Conservation (phyloP, 2,888 invertebrate species). For the Conops quadrifasciatus region DNA sequence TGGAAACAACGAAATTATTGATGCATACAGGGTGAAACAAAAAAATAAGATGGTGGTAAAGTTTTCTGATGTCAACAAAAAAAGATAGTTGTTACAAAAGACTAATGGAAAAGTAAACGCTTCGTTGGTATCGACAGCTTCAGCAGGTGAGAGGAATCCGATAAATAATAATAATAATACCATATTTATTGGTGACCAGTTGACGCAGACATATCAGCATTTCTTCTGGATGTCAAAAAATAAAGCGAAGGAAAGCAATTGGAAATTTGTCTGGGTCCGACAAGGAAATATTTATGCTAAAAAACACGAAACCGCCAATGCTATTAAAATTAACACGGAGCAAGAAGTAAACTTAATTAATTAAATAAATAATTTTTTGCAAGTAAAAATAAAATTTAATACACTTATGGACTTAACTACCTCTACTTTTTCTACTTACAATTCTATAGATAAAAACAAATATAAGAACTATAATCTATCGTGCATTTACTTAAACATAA, state of each 20-base stretch:
- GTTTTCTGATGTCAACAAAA: background rate
- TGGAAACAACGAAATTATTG: background rate
- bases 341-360: conserved; percentile 4
- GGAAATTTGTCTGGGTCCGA: conserved; percentile 18
- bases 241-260: background rate
- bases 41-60: background rate
- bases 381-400: background rate
- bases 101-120: background rate
- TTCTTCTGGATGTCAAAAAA: conserved; percentile 8
- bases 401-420: conserved; percentile 1
- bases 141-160: background rate
- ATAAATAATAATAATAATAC: background rate
- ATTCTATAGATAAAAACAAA: background rate
- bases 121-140: background rate
- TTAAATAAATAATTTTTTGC: background rate
- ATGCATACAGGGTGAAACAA: conserved; percentile 10
- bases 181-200: conserved; percentile 8
- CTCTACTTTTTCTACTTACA: background rate
- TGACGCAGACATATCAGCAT: background rate
- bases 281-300: background rate
- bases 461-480: background rate
- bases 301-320: background rate
- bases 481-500: background rate
- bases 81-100: background rate
- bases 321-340: background rate